Evolutionary conservation across 2,797 vertebrate species (phyloP), one percentile per base, ranked within the genome.

Genomic region (Xiphorhynchus erythropygius): DNA sequence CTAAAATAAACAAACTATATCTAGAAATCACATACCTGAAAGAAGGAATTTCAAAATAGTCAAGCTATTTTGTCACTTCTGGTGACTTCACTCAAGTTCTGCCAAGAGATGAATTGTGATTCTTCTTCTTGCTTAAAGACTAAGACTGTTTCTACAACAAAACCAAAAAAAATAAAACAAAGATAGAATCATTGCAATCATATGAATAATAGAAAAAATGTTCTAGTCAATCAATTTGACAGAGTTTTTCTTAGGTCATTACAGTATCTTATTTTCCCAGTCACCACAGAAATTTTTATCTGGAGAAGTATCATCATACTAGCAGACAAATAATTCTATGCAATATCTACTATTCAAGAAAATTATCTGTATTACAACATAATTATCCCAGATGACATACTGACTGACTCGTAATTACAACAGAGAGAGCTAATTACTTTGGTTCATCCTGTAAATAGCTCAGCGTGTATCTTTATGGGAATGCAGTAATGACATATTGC

Each of bases 331-430:
- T 70, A 94, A 81, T 84, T 80, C 49, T 9, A 41, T 75, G 14
- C 63, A 81, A 35, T 75, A 64, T 78, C 69, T 88, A 25, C 23
- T 85, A 65, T 92, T 90, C 89, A 81, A 52, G 81, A 95, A 87
- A 75, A 93, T 74, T 73, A 64, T 84, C 30, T 90, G 32, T 91
- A 92, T 74, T 91, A 76, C 50, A 93, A 91, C 15, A 71, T 75
- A 94, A 87, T 91, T 89, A 93, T 76, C 70, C 82, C 81, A 82
- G 86, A 82, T 91, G 89, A 93, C 84, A 94, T 84, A 84, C 50
- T 94, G 90, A 83, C 81, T 93, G 88, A 92, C 74, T 95, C 25
- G 89, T 92, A 95, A 95, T 92, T 93, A 94, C 76, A 94, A 83
- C 32, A 93, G 87, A 95, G 87, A 94, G n/a, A 87, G 60, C 68